These are phyloP conservation scores for Brachyopa scutellaris DNA, from an alignment of 2,888 invertebrate species.

Conservation along the genomic window DNA sequence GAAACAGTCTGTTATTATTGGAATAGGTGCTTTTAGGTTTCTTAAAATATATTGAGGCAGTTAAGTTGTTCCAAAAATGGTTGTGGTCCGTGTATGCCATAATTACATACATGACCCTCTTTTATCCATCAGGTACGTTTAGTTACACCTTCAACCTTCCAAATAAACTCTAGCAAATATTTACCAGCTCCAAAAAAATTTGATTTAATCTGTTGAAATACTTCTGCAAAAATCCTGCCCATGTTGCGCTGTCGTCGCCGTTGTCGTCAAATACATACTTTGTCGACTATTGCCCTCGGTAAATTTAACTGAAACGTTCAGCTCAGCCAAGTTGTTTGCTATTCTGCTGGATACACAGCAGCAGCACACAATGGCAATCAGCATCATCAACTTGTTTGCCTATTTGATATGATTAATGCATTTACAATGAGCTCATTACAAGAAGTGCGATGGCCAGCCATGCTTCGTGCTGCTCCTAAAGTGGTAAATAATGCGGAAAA, in stretches of 20 bases:
- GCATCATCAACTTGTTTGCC: conserved; percentile 65
- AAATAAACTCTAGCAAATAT: background rate
- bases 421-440: conserved; percentile 72
- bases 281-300: conserved; percentile 59
- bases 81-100: too few species aligned
- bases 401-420: conserved; percentile 71
- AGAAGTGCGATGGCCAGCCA: conserved; percentile 66
- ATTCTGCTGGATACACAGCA: conserved; percentile 38
- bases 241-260: background rate
- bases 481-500: conserved; percentile 70
- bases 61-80: too few species aligned
- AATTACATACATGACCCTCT: too few species aligned
- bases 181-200: background rate
- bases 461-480: conserved; percentile 44
- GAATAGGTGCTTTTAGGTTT: too few species aligned
- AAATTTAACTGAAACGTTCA: conserved; percentile 40
- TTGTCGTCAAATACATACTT: conserved; percentile 49
- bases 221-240: background rate
- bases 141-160: too few species aligned
- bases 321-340: conserved; percentile 46
- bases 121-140: too few species aligned
- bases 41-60: too few species aligned
- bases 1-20: too few species aligned
- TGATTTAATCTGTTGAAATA: conserved; percentile 9
- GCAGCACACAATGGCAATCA: conserved; percentile 69